These are phyloP conservation scores for Megalonaias nervosa DNA, from an alignment of 1,140 invertebrate species.

Conservation along the genomic window DNA sequence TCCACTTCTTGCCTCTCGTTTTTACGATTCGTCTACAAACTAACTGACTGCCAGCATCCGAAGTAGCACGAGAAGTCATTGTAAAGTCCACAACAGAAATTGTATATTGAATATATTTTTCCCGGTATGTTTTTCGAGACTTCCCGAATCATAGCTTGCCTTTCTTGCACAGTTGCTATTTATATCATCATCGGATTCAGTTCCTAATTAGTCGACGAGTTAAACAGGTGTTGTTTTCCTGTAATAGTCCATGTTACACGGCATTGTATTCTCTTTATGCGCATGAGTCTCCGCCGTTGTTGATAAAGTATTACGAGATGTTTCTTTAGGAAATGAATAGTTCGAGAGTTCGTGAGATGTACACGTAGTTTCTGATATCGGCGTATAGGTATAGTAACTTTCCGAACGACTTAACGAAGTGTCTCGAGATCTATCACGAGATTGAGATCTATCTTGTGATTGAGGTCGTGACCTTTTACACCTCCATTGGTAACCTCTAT, in stretches of 20 bases:
- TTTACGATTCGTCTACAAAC: no score
- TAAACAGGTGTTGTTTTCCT: slow-evolving; percentile 60
- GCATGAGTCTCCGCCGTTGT: slow-evolving; percentile 67
- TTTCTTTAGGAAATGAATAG: slow-evolving; percentile 64
- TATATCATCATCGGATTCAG: neutral
- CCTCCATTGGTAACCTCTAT: slow-evolving; percentile 50
- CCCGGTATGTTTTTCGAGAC: no score
- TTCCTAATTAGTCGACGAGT: neutral
- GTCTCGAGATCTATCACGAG: slow-evolving; percentile 63
- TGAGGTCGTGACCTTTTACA: slow-evolving; percentile 50
- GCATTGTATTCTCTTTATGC: slow-evolving; percentile 33
- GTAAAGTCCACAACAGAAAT: no score
- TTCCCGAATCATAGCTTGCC: no score
- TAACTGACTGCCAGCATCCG: no score
- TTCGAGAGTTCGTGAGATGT: slow-evolving; percentile 67
- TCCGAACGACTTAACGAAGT: slow-evolving; percentile 65
- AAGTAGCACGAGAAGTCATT: no score
- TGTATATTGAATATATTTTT: no score
- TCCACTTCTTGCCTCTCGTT: no score
- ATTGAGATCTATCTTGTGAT: slow-evolving; percentile 58
- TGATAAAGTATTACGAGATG: slow-evolving; percentile 66
- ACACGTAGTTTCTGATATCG: slow-evolving; percentile 62
- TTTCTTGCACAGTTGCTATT: no score
- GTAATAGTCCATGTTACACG: slow-evolving; percentile 53
- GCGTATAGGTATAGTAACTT: slow-evolving; percentile 70